Percentiles rank a stretch among this genome's conserved stretches.
These are phyloP conservation scores for Acipenser transmontanus DNA, from an alignment of 2,797 vertebrate species.

Conservation along the genomic window DNA sequence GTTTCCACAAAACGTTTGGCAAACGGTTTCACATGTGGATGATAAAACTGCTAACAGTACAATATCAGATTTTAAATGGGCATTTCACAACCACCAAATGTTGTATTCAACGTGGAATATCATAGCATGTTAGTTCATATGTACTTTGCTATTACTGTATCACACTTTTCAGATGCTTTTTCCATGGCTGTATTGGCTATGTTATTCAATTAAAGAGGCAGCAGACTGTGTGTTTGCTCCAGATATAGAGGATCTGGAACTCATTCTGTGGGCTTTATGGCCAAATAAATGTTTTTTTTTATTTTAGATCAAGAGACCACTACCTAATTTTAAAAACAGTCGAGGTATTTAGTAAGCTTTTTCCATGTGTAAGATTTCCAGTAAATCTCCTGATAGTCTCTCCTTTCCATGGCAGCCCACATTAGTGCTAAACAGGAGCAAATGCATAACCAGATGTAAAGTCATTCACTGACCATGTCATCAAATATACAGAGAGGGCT, in stretches of 20 bases:
- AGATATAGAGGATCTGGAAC: conserved; percentile 19
- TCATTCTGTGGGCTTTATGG: conserved; percentile 34
- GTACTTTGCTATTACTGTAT: neutral
- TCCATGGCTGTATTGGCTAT: conserved; percentile 9
- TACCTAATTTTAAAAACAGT: conserved; percentile 45
- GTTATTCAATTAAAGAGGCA: conserved; percentile 11
- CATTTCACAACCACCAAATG: too few relatives aligned
- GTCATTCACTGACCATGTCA: too few relatives aligned
- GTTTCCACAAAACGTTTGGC: too few relatives aligned
- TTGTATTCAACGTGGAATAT: too few relatives aligned
- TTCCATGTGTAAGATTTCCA: conserved; percentile 32
- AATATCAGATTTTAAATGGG: too few relatives aligned
- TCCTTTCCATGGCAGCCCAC: conserved; percentile 36
- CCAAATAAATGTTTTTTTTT: conserved; percentile 38
- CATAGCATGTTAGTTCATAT: too few relatives aligned
- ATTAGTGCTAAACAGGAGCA: conserved; percentile 27
- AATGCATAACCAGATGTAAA: conserved; percentile 41
- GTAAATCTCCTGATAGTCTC: conserved; percentile 49
- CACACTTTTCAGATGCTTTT: neutral
- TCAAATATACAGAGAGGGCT: too few relatives aligned
- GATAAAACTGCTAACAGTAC: too few relatives aligned
- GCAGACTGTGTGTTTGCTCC: conserved; percentile 20
- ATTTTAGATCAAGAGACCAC: conserved; percentile 40
- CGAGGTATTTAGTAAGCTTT: conserved; percentile 48
- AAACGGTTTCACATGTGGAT: too few relatives aligned